phyloP scores from a whole-genome alignment of 2,113 vertebrate species.

The Stomatorhinus ivindoensis region DNA sequence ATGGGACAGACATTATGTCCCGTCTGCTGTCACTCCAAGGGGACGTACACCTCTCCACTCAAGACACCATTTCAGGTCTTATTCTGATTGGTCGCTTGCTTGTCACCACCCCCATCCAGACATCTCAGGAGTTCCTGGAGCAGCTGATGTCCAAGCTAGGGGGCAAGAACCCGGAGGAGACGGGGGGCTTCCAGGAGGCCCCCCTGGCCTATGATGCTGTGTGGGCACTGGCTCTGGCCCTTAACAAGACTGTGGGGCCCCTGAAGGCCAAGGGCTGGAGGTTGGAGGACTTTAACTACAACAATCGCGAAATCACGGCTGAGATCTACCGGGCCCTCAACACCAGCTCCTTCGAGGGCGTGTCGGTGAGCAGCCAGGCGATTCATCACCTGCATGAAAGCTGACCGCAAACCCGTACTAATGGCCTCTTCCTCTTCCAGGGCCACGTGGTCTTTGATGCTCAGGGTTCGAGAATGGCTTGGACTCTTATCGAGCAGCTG shows the following conservation, averaged over 20 bases:
- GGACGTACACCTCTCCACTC: not conserved
- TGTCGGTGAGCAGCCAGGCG: slow-evolving; percentile 70
- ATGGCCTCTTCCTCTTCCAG: slow-evolving; percentile 46
- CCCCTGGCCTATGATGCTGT: slow-evolving; percentile 88
- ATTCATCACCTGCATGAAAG: not conserved
- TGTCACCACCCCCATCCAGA: slow-evolving; percentile 50
- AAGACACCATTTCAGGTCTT: not conserved
- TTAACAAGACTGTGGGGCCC: slow-evolving; percentile 85
- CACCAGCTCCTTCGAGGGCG: slow-evolving; percentile 88
- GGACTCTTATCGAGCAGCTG: slow-evolving; percentile 91
- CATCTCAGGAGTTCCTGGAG: slow-evolving; percentile 84
- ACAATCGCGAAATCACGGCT: slow-evolving; percentile 85
- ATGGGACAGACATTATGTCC: not conserved
- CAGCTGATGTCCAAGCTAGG: slow-evolving; percentile 81
- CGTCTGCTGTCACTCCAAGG: not conserved
- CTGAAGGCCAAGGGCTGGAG: slow-evolving; percentile 71
- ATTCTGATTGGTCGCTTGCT: not conserved
- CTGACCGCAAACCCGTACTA: not conserved
- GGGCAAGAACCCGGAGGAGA: slow-evolving; percentile 82
- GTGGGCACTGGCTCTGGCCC: slow-evolving; percentile 86
- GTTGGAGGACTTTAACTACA: slow-evolving; percentile 93
- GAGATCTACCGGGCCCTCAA: slow-evolving; percentile 94
- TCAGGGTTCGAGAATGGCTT: slow-evolving; percentile 92
- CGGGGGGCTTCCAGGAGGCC: slow-evolving; percentile 87
- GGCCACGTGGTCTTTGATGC: slow-evolving; percentile 94